phyloP scores from a whole-genome alignment of 1,140 invertebrate genomes.

The Megalopta genalis region DNA sequence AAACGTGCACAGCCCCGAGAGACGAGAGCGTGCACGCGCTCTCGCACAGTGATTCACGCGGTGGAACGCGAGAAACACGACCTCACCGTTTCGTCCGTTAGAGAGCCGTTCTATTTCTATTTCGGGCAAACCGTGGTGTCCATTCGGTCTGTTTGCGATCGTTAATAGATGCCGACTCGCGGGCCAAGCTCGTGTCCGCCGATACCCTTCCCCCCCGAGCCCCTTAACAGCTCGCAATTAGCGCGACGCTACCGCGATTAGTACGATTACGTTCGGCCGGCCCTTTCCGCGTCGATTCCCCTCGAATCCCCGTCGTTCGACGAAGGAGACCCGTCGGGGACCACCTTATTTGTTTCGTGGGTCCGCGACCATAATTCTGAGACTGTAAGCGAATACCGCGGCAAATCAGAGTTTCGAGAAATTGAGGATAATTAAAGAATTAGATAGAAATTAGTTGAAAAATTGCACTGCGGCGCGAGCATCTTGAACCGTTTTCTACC shows the following conservation, averaged over 20 bases:
- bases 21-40: constrained; percentile 47
- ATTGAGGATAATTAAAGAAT: too few species aligned
- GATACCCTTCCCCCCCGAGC: not conserved
- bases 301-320: not conserved
- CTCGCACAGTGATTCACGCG: constrained; percentile 72
- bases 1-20: constrained; percentile 17
- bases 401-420: too few species aligned
- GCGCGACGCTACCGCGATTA: too few species aligned
- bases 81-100: constrained; percentile 65
- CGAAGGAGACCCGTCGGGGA: too few species aligned
- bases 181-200: constrained; percentile 14
- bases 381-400: too few species aligned
- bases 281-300: not conserved
- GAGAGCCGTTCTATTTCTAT: constrained; percentile 74
- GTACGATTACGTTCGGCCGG: not conserved
- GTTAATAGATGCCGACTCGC: constrained; percentile 69
- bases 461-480: too few species aligned
- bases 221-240: too few species aligned
- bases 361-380: too few species aligned
- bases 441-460: too few species aligned
- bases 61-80: constrained; percentile 75
- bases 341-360: too few species aligned
- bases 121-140: constrained; percentile 61
- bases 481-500: too few species aligned
- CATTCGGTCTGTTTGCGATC: constrained; percentile 73